Evolutionary conservation across 2,888 invertebrate genomes (phyloP), one percentile per base, ranked within the genome.

Genomic region (Hypselothyrea guttata): DNA sequence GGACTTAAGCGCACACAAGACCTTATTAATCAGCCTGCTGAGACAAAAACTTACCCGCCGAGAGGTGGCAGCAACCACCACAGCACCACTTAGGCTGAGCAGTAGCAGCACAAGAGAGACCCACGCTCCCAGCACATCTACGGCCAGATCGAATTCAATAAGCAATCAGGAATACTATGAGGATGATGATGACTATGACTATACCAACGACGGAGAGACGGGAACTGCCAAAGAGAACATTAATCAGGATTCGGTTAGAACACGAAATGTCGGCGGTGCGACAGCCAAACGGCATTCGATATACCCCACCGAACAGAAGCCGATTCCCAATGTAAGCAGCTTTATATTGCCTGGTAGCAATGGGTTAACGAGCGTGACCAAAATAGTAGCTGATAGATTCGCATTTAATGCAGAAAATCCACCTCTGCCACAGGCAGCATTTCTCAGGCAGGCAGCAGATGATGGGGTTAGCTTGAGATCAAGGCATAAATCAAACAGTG

Each of bases 361-460:
- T 16, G 58, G 64, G 62, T 62, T 76, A 76, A 78, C 75, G 75
- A 78, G 59, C 37, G 11, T 38, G 64, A 53, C 45, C 51, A 71
- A 54, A 34, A 12, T 13, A 40, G 45, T 22, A 15, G 45, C 44
- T 22, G 34, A 59, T 38, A 48, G 35, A 44, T 48, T 49, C 28
- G 30, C 60, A 57, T 44, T 56, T 38, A 40, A 53, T 47, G 47
- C 49, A 40, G 51, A 44, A 45, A 49, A 55, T 45, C 34, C 56
- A 9, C 27, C 42, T n/a, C 8, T 41, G 41, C 41, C 22, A 12
- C 47, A 54, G 11, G 54, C 51, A 18, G 57, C 42, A 40, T 48
- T 70, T 42, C 48, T 59, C 2, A 52, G 22, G 22, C 57, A 66
- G 60, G 40, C 67, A 12, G 12, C 33, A 12, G 49, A 13, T 38